These are phyloP conservation scores for Capitella teleta DNA, from an alignment of 1,140 invertebrate genomes.

Conservation along the genomic window DNA sequence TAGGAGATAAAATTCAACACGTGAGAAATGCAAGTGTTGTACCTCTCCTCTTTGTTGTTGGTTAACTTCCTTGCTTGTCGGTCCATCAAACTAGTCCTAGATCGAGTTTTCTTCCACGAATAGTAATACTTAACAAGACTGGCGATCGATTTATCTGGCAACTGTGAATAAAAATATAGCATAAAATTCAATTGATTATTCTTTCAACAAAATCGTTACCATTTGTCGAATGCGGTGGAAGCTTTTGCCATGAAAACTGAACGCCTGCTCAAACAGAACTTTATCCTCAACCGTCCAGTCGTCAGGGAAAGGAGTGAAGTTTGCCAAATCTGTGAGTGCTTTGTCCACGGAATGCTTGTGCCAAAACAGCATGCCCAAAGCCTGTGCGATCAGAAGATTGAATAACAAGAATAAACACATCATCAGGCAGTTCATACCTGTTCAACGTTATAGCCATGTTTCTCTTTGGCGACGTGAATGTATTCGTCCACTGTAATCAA, in stretches of 20 bases:
- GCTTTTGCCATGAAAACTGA: slow-evolving; percentile 95
- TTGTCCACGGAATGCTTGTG: slow-evolving; percentile 91
- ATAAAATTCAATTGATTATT: too few species aligned
- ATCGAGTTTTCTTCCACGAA: slow-evolving; percentile 92
- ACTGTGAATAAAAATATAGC: too few species aligned
- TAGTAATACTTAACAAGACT: slow-evolving; percentile 96
- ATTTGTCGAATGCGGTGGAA: slow-evolving; percentile 95
- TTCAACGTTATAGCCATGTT: slow-evolving; percentile 94
- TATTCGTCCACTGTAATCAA: slow-evolving; percentile 79
- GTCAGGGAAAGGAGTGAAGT: slow-evolving; percentile 94
- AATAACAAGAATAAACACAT: neutral
- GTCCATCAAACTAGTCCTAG: slow-evolving; percentile 86
- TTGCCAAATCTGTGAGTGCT: slow-evolving; percentile 82
- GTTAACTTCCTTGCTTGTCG: slow-evolving; percentile 54
- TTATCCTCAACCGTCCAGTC: slow-evolving; percentile 98
- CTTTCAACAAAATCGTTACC: too few species aligned
- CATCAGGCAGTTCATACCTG: slow-evolving; percentile 46
- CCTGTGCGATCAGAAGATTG: slow-evolving; percentile 36
- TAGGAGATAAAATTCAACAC: too few species aligned
- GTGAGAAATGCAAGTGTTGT: too few species aligned
- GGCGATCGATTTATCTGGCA: slow-evolving; percentile 93
- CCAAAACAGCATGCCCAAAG: slow-evolving; percentile 95
- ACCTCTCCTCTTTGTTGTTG: slow-evolving; percentile 14
- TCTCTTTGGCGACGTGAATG: slow-evolving; percentile 87
- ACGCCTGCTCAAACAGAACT: slow-evolving; percentile 94